Base-by-base conservation (phyloP, 2,888 invertebrate species). In the Cerastis leucographa region DNA sequence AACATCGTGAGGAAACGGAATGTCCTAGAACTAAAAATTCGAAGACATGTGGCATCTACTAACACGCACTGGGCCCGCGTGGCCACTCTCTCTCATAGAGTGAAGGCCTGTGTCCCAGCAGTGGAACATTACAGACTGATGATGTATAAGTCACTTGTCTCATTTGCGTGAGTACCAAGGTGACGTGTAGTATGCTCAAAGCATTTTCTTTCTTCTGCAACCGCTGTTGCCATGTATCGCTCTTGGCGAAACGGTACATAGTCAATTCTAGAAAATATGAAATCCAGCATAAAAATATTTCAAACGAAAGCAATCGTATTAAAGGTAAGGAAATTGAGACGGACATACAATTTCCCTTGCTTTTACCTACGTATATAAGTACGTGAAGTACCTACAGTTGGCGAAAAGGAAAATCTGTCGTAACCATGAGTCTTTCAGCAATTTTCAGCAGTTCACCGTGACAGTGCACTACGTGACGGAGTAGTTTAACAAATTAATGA, bases 241-340 rank as follows among this genome's bases (percentile, higher is more conserved):
- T 46, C 46, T 3, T 14, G 17, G 17, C 46, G 17, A 17, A 17
- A 17, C 17, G 46, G 46, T 46, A 25, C 19, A 35, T 29, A 29
- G 19, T 61, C 62, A 40, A n/a, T 12, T 35, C 1, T 14, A 42
- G 46, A 42, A 49, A 49, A 19, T 51, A 51, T 25, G 8, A 56
- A 44, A 70, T 17, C 17, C 6, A 59, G 59, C 22, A 25, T 17
- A 29, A 44, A 59, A 54, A 46, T 54, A 78, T 78, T 71, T 71
- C 29, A 49, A 64, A 29, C 19, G 46, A 54, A 64, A 46, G 22
- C 62, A 54, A 46, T 54, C n/a, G 8, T 59, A 59, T 49, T 49
- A 59, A 68, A n/a, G n/a, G 3, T 1, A 49, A 76, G 77, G 62
- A 78, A 78, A 64, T 71, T 46, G 44, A 40, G 40, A 64, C 54